phyloP scores from a whole-genome alignment of 1,140 invertebrate species.

The Cataglyphis hispanica region DNA sequence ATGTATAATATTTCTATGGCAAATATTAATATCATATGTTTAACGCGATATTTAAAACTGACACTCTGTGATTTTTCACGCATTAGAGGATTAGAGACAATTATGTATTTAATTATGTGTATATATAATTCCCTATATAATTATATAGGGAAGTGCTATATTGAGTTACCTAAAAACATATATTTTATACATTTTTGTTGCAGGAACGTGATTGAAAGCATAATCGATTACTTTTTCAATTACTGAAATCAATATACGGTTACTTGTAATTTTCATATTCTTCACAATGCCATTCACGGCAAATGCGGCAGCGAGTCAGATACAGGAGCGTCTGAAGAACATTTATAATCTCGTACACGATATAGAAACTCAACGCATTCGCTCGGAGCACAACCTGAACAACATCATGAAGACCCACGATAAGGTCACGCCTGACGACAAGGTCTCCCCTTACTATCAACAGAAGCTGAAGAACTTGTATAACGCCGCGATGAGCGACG shows the following conservation, averaged over 20 bases:
- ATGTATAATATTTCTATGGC: too few relatives aligned
- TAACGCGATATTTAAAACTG: too few relatives aligned
- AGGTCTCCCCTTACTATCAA: conserved; percentile 89
- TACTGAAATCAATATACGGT: background rate
- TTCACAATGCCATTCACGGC: conserved; percentile 90
- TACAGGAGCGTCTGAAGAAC: conserved; percentile 93
- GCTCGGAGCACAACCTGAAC: conserved; percentile 93
- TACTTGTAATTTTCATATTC: background rate
- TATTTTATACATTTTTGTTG: conserved; percentile 19
- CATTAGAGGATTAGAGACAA: too few relatives aligned
- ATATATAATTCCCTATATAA: too few relatives aligned
- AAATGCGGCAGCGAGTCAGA: conserved; percentile 93
- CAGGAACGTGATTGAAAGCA: background rate
- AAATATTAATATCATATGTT: too few relatives aligned
- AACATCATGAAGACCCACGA: conserved; percentile 93
- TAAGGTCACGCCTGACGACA: conserved; percentile 90
- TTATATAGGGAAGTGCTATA: background rate
- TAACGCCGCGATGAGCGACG: conserved; percentile 92
- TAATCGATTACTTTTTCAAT: background rate
- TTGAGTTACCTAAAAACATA: background rate
- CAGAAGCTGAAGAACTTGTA: conserved; percentile 94
- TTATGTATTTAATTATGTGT: too few relatives aligned
- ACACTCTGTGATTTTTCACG: too few relatives aligned
- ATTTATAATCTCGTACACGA: conserved; percentile 92
- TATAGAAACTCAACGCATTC: conserved; percentile 92